phyloP scores from a whole-genome alignment of 2,888 invertebrate genomes.

The Odontocolon sp. region DNA sequence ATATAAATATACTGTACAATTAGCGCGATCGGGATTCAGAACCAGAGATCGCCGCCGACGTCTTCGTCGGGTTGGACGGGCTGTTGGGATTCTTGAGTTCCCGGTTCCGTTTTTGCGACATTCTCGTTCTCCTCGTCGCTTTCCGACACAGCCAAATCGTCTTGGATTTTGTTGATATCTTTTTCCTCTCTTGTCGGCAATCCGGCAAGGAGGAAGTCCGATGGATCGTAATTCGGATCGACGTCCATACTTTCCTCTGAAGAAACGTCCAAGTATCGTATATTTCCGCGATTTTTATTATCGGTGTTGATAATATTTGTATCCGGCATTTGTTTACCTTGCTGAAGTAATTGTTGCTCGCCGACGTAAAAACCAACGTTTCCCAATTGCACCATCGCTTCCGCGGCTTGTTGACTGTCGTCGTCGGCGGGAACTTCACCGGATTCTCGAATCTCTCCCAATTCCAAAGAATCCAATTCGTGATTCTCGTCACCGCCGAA shows the following conservation, averaged over 20 bases:
- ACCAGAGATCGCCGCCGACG: constrained; percentile 84
- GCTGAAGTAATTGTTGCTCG: constrained; percentile 77
- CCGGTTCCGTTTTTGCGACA: constrained; percentile 55
- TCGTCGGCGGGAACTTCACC: constrained; percentile 82
- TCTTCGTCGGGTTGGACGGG: constrained; percentile 80
- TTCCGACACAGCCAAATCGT: constrained; percentile 89
- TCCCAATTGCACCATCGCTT: constrained; percentile 89
- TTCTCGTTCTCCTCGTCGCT: constrained; percentile 86
- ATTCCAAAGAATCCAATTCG: constrained; percentile 74
- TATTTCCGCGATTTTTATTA: neutral
- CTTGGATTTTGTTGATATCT: constrained; percentile 85
- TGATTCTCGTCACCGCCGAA: constrained; percentile 82
- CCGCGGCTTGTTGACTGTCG: constrained; percentile 87
- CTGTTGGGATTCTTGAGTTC: constrained; percentile 69
- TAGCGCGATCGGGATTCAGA: constrained; percentile 76
- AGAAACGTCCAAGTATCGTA: constrained; percentile 37
- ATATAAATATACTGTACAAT: constrained; percentile 52
- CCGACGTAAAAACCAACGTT: constrained; percentile 85
- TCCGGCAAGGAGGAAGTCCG: constrained; percentile 88
- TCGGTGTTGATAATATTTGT: neutral
- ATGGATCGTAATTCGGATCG: constrained; percentile 93
- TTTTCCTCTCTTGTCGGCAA: constrained; percentile 79
- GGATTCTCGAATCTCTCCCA: constrained; percentile 74
- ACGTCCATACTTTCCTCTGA: constrained; percentile 88
- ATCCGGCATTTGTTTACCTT: constrained; percentile 69